These are phyloP conservation scores for Drosophila ercepeae DNA, from an alignment of 1,140 invertebrate genomes.

Conservation along the genomic window DNA sequence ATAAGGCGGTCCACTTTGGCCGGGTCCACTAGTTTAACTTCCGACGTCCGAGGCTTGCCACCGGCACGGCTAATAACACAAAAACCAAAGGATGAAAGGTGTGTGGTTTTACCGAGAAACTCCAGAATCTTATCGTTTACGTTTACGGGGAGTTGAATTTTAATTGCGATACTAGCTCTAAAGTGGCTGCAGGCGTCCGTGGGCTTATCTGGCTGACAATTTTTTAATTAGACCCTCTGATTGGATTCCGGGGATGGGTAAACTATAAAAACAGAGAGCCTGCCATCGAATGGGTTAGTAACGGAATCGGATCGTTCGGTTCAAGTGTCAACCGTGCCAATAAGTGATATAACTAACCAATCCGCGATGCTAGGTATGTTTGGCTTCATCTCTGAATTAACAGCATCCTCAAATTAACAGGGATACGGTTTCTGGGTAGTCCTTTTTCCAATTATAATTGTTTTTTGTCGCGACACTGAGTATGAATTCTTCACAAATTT, in stretches of 20 bases:
- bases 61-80: slow-evolving; percentile 5
- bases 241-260: slow-evolving; percentile 13
- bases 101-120: slow-evolving; percentile 22
- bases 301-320: slow-evolving; percentile 34
- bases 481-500: too few species aligned
- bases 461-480: too few species aligned
- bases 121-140: slow-evolving; percentile 36
- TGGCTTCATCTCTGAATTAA: neutral
- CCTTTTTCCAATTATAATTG: neutral
- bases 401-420: too few species aligned
- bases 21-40: slow-evolving; percentile 36
- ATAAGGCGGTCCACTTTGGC: slow-evolving; percentile 31
- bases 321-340: slow-evolving; percentile 21
- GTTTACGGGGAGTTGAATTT: slow-evolving; percentile 25
- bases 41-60: slow-evolving; percentile 31
- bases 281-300: slow-evolving; percentile 26
- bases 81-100: slow-evolving; percentile 39
- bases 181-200: slow-evolving; percentile 8
- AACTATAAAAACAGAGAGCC: slow-evolving; percentile 33
- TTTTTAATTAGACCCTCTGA: slow-evolving; percentile 60
- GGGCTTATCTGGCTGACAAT: slow-evolving; percentile 64
- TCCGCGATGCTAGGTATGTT: slow-evolving; percentile 32
- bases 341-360: slow-evolving; percentile 2
- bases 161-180: slow-evolving; percentile 55
- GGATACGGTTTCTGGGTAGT: neutral